phyloP scores from a whole-genome alignment of 2,113 vertebrate species.

The Dasyprocta punctata region DNA sequence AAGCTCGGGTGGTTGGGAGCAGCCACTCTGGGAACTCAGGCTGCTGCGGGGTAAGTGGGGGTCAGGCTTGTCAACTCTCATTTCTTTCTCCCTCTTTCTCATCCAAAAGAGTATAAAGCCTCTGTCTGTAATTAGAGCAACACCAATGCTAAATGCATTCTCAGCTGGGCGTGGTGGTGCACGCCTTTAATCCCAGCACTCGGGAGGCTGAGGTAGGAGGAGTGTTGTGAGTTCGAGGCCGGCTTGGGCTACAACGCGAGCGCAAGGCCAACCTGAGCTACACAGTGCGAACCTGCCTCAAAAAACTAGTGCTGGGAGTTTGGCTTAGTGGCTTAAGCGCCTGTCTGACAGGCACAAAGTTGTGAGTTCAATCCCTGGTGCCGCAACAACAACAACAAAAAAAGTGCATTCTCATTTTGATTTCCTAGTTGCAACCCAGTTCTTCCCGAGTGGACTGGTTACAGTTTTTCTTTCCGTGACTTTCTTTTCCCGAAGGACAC shows the following conservation, averaged over 20 bases:
- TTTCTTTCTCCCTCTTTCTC: not conserved
- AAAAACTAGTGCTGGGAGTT: no score
- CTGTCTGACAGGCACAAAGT: no score
- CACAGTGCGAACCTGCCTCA: no score
- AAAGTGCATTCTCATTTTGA: conserved; percentile 58
- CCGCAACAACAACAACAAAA: no score
- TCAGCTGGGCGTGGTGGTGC: no score
- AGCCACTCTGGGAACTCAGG: not conserved
- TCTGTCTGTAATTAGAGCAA: conserved; percentile 43
- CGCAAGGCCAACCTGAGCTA: no score
- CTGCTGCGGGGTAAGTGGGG: not conserved
- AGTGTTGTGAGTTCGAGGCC: no score
- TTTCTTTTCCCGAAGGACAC: conserved; percentile 59
- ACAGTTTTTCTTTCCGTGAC: not conserved
- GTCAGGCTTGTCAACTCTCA: not conserved
- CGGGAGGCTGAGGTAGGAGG: no score
- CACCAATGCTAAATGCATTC: conserved; percentile 22
- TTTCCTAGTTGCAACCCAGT: conserved; percentile 50
- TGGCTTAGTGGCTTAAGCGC: no score
- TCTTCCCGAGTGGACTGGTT: conserved; percentile 32
- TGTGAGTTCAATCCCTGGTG: no score
- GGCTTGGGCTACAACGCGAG: no score
- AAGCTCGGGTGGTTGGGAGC: not conserved
- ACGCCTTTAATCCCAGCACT: no score
- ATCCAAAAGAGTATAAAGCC: not conserved